These are phyloP conservation scores for Tamias sibiricus DNA, from an alignment of 2,113 vertebrate species.

Conservation along the genomic window DNA sequence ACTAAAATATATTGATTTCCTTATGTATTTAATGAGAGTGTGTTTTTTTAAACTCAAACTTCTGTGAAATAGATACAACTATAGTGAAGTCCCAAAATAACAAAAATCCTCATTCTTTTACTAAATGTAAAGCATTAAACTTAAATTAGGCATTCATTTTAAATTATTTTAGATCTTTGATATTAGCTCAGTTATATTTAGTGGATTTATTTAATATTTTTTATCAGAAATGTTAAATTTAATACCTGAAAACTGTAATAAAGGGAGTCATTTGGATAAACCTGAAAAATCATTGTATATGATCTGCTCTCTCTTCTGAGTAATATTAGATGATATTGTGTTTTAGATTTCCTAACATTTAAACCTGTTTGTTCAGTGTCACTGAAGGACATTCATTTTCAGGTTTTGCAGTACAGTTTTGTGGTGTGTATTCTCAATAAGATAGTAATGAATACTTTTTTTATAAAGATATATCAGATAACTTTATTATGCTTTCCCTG, in stretches of 20 bases:
- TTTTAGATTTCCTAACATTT: slow-evolving; percentile 30
- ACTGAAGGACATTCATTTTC: slow-evolving; percentile 44
- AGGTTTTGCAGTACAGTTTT: neutral
- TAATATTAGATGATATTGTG: slow-evolving; percentile 56
- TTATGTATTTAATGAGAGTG: neutral
- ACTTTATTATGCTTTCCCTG: too few relatives aligned
- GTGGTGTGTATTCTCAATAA: neutral
- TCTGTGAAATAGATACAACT: neutral
- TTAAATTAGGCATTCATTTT: neutral
- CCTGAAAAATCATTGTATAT: slow-evolving; percentile 46
- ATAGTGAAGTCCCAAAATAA: neutral
- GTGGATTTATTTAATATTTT: neutral
- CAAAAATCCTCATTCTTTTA: neutral
- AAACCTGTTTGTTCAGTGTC: slow-evolving; percentile 22
- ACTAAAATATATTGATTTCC: neutral
- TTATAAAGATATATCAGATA: too few relatives aligned
- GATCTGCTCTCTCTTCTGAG: slow-evolving; percentile 16
- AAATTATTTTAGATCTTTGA: neutral
- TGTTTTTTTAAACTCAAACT: neutral
- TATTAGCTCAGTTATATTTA: neutral
- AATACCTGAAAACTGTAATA: neutral
- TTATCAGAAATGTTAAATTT: slow-evolving; percentile 18
- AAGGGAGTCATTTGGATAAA: slow-evolving; percentile 22
- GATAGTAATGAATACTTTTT: too few relatives aligned
- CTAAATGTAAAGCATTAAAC: neutral